phyloP scores from a whole-genome alignment of 2,888 invertebrate genomes.

The Acleris sparsana region DNA sequence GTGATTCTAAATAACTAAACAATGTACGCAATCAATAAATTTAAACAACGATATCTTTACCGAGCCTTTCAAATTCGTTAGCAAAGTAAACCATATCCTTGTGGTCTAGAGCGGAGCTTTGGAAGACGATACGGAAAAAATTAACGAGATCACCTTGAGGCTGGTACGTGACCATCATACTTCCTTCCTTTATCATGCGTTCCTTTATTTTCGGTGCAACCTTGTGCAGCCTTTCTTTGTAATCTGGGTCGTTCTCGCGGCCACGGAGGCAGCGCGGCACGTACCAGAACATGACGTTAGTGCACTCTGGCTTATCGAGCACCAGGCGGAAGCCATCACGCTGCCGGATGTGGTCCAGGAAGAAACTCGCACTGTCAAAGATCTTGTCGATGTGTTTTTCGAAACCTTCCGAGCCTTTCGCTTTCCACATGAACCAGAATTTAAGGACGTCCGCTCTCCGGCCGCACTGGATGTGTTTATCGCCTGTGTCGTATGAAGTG shows the following conservation, averaged over 20 bases:
- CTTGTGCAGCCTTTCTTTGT: slow-evolving; percentile 87
- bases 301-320: slow-evolving; percentile 92
- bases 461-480: slow-evolving; percentile 98
- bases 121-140: slow-evolving; percentile 97
- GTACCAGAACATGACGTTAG: slow-evolving; percentile 98
- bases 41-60: slow-evolving; percentile 83
- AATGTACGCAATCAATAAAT: slow-evolving; percentile 12
- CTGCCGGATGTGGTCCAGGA: slow-evolving; percentile 86
- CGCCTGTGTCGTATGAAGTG: slow-evolving; percentile 91
- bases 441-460: slow-evolving; percentile 97
- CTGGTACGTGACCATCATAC: slow-evolving; percentile 98
- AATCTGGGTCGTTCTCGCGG: slow-evolving; percentile 80
- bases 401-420: slow-evolving; percentile 92
- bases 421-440: slow-evolving; percentile 99
- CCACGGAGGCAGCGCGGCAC: slow-evolving; percentile 89
- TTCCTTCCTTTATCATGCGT: slow-evolving; percentile 96
- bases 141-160: slow-evolving; percentile 93
- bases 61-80: slow-evolving; percentile 93
- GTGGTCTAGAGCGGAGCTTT: slow-evolving; percentile 93
- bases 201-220: slow-evolving; percentile 97
- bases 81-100: slow-evolving; percentile 94
- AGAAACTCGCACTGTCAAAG: slow-evolving; percentile 89
- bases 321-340: slow-evolving; percentile 90
- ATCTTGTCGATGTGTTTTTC: slow-evolving; percentile 90
- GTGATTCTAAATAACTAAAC: background rate